phyloP scores from a whole-genome alignment of 2,113 vertebrate genomes.

The Romanogobio albipinnatus region DNA sequence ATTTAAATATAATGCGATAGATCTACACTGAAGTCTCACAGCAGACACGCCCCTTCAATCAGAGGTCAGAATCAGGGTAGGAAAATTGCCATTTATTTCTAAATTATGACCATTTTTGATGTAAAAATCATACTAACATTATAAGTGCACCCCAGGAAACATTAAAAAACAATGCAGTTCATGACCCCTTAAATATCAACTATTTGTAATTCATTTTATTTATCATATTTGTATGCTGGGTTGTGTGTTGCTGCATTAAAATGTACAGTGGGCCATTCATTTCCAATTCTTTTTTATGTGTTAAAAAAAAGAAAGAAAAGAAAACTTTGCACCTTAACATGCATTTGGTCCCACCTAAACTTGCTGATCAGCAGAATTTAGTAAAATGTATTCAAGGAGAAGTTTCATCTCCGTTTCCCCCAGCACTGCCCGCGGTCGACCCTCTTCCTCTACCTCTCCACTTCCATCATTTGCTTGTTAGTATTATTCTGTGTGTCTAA shows the following conservation, averaged over 20 bases:
- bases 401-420: slow-evolving; percentile 48
- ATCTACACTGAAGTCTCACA: too few species aligned
- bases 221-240: neutral
- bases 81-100: too few species aligned
- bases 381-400: slow-evolving; percentile 68
- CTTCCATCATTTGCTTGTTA: slow-evolving; percentile 69
- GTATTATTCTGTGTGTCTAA: slow-evolving; percentile 73
- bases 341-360: neutral
- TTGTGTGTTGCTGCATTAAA: neutral
- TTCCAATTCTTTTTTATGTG: neutral
- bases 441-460: slow-evolving; percentile 27
- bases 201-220: neutral
- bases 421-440: slow-evolving; percentile 41
- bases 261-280: neutral
- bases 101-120: too few species aligned
- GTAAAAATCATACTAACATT: too few species aligned
- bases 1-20: too few species aligned
- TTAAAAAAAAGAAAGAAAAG: too few species aligned
- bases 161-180: too few species aligned
- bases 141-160: too few species aligned
- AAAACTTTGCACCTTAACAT: slow-evolving; percentile 1
- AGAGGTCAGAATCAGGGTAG: too few species aligned
- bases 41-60: too few species aligned
- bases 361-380: slow-evolving; percentile 69
- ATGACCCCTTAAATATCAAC: too few species aligned